Base-by-base conservation (phyloP, 2,888 invertebrate species). In the Gnatocerus cornutus region DNA sequence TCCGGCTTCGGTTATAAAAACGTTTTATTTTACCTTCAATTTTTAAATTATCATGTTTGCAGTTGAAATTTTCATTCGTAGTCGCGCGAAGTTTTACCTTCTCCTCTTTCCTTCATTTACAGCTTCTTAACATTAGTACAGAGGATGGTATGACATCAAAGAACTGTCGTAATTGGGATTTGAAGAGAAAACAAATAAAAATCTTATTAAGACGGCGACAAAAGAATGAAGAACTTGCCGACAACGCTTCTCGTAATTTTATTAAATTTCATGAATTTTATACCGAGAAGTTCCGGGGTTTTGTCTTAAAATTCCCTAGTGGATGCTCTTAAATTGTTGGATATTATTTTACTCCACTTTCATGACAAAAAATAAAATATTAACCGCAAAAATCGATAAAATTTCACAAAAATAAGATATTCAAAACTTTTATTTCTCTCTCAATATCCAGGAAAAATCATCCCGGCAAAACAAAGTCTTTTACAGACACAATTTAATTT, bases 151-250 rank as follows among this genome's bases (percentile, higher is more conserved):
- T 50, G 52, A 63, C 53, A 52, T 63, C 63, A 63, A 53, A 53
- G 63, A 50, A 16, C 21, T 45, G 50, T 50, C 37, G 53, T 63
- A 63, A 53, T 63, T 61, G 48, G 48, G 61, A 50, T 52, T 53
- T 43, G 33, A 63, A 52, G 53, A 16, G 39, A 52, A 62, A 62
- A 52, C 62, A 62, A 62, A 62, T 62, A 52, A 62, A 62, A 62
- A 62, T 62, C 62, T 33, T 48, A 59, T 37, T 61, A 61, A 50
- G 37, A 8, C 48, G 33, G 30, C 45, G 45, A 33, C 30, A 59
- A 59, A 59, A 27, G 41, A 59, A 45, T 33, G 56, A 5, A 33
- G 45, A 45, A 46, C 27, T 45, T 46, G 45, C 33, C 45, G 56
- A 56, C 56, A 43, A 56, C 56, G 43, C 59, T 45, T n/a, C 21